phyloP scores from a whole-genome alignment of 2,113 vertebrate genomes.

The Corythaixoides concolor region DNA sequence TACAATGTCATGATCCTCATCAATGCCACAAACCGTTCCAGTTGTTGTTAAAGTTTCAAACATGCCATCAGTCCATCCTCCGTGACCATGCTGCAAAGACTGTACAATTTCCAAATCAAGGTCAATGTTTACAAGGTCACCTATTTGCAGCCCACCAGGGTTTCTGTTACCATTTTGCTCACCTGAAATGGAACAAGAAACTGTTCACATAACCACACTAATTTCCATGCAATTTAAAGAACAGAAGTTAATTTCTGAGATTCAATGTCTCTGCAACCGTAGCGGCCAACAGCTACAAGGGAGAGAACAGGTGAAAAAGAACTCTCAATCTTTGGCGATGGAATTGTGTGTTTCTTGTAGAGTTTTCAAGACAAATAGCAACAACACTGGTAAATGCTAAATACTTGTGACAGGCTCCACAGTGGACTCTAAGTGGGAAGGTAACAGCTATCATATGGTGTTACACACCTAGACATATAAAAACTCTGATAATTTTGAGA shows the following conservation, averaged over 20 bases:
- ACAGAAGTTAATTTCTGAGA: neutral
- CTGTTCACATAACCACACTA: neutral
- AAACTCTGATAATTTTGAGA: neutral
- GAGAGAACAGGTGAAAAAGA: neutral
- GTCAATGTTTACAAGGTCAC: conserved; percentile 98
- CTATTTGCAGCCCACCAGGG: conserved; percentile 95
- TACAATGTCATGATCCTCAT: conserved; percentile 98
- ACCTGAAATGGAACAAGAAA: conserved; percentile 73
- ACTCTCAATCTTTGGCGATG: neutral
- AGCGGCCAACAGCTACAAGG: neutral
- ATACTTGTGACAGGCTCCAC: neutral
- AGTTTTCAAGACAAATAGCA: neutral
- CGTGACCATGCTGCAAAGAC: conserved; percentile 98
- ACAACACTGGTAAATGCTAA: neutral
- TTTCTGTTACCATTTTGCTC: conserved; percentile 98
- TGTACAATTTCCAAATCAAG: conserved; percentile 98
- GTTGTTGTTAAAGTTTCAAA: conserved; percentile 99
- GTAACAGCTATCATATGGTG: neutral
- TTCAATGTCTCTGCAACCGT: neutral
- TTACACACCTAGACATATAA: neutral
- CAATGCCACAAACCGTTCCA: conserved; percentile 97
- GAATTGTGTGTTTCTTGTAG: neutral
- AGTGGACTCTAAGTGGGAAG: neutral
- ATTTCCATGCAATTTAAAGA: neutral
- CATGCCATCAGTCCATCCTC: conserved; percentile 99